phyloP scores from a whole-genome alignment of 2,113 vertebrate species.

The Pangasianodon gigas region DNA sequence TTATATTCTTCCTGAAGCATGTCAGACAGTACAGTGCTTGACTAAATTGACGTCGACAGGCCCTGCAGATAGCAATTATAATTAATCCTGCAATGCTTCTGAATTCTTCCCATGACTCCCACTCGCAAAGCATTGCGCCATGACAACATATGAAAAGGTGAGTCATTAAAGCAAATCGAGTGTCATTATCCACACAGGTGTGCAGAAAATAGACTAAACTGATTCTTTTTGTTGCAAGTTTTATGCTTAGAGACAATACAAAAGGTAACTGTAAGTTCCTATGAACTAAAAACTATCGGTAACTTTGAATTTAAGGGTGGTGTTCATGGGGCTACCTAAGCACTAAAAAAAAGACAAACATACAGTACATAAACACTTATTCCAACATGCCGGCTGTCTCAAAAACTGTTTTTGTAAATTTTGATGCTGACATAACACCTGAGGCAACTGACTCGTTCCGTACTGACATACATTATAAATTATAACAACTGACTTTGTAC shows the following conservation, averaged over 20 bases:
- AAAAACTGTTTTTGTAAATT: neutral
- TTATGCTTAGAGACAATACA: neutral
- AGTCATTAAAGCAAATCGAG: slow-evolving; percentile 31
- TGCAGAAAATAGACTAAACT: neutral
- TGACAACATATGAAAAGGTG: slow-evolving; percentile 28
- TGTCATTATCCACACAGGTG: neutral
- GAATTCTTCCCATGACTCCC: neutral
- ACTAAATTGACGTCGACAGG: slow-evolving; percentile 48
- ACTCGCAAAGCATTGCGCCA: slow-evolving; percentile 17
- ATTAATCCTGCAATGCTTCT: slow-evolving; percentile 38
- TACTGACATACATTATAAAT: neutral
- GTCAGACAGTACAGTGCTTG: slow-evolving; percentile 40
- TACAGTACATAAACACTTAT: neutral
- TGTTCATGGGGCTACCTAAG: neutral
- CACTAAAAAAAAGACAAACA: neutral
- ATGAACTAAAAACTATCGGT: neutral
- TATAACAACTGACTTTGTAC: neutral
- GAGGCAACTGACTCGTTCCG: neutral
- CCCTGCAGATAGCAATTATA: slow-evolving; percentile 48
- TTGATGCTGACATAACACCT: neutral
- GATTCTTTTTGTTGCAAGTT: neutral
- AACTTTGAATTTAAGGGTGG: neutral
- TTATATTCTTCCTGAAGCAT: slow-evolving; percentile 50
- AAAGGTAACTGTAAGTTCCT: neutral
- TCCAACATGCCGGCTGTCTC: no score